A percentile compares a stretch with the other conserved stretches of the same genome.
These are phyloP conservation scores for Tupaia chinensis DNA, from an alignment of 2,113 vertebrate species.

Conservation along the genomic window DNA sequence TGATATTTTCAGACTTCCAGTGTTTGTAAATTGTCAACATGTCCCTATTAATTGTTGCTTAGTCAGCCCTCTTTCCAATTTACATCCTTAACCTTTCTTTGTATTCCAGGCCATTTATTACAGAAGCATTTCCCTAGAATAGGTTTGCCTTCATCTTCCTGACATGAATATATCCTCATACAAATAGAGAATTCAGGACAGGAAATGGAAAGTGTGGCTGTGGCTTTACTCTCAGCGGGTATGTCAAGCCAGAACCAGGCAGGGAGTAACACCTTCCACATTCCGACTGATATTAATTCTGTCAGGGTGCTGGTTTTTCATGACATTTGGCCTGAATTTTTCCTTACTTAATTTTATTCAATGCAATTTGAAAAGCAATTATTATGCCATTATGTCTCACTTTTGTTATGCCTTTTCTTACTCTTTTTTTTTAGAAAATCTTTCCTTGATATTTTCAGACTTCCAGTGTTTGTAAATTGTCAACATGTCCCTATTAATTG, in stretches of 20 bases:
- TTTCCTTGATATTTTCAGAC: constrained; percentile 65
- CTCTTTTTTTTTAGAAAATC: constrained; percentile 7
- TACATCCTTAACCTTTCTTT: constrained; percentile 52
- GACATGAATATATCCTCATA: neutral
- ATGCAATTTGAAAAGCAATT: constrained; percentile 45
- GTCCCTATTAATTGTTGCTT: constrained; percentile 65
- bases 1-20: constrained; percentile 62
- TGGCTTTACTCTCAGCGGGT: neutral
- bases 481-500: constrained; percentile 51
- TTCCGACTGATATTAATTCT: neutral
- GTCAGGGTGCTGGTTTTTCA: constrained; percentile 5
- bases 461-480: constrained; percentile 62
- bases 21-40: constrained; percentile 63
- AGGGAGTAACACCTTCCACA: neutral
- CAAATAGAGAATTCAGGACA: neutral
- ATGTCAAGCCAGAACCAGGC: neutral
- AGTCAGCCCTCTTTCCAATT: constrained; percentile 58
- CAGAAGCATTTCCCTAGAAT: neutral
- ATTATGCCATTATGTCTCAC: constrained; percentile 3
- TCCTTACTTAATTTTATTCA: constrained; percentile 56
- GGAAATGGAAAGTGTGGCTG: neutral
- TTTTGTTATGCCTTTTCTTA: constrained; percentile 18
- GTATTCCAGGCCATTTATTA: constrained; percentile 25
- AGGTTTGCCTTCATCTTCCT: neutral
- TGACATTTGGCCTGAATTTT: constrained; percentile 53